Evolutionary conservation across 2,113 vertebrate genomes (phyloP), one percentile per base, ranked within the genome.

Genomic region (Papio anubis): DNA sequence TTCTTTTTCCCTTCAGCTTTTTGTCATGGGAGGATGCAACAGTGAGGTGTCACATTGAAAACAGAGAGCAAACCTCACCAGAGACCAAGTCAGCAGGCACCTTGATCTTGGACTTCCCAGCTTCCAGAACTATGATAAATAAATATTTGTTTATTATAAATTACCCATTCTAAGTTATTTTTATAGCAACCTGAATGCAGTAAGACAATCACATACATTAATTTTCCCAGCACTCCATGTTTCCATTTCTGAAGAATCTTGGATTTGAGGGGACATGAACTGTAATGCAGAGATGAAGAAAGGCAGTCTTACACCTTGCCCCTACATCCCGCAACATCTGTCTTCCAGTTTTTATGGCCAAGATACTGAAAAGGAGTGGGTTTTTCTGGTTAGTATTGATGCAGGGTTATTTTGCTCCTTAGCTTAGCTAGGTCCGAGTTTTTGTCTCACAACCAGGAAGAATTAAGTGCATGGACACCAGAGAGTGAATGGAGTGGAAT

Each of bases 221-320:
- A 25, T 50, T 30, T 70, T 43, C 70, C 38, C 50, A 43, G n/a
- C 21, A 9, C 17, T 6, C 32, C 30, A 0, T 0, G 3, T n/a
- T 27, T 59, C 11, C 18, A 4, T 21, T 38, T 76, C 50, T 32
- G n/a, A 40, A 45, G 89, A 48, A 11, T 25, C 13, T 6, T 17
- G 18, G 59, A 23, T 17, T 64, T 18, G 30, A n/a, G 13, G 55
- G 43, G 25, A 5, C 18, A 4, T 55, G 52, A 45, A 11, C 32
- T 43, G 21, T 7, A 48, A 35, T 35, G 13, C 11, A 23, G 30
- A 12, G 17, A 18, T 18, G 45, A 21, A 25, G 52, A 81, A 27
- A 45, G 52, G 12, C 5, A 2, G 4, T 0, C n/a, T 2, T 4
- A 2, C 8, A 12, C 9, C 2, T 0, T 13, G 2, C 43, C 55